These are phyloP conservation scores for Drosophila affinis DNA, from an alignment of 2,888 invertebrate genomes.

Conservation along the genomic window DNA sequence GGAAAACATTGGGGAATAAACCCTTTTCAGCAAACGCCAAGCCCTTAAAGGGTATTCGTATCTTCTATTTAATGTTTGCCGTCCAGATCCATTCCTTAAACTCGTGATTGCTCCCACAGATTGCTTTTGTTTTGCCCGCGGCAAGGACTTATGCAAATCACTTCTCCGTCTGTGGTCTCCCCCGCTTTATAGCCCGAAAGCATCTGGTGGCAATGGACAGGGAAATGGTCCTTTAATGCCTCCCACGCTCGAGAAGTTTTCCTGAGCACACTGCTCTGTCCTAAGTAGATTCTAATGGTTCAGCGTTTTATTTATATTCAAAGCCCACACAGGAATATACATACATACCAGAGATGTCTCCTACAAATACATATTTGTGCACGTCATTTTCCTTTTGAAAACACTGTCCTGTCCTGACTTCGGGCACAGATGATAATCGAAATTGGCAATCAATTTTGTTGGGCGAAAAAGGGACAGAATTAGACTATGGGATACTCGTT, in stretches of 20 bases:
- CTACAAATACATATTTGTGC: no score
- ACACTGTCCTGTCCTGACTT: conserved; percentile 13
- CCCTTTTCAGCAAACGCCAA: no score
- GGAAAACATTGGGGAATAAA: no score
- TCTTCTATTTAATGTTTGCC: no score
- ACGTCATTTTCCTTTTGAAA: no score
- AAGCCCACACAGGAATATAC: conserved; percentile 3
- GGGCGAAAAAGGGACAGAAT: conserved; percentile 8
- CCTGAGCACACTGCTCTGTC: conserved; percentile 32
- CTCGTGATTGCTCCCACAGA: conserved; percentile 12
- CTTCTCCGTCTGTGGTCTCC: conserved; percentile 11
- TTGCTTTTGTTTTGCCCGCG: conserved; percentile 18
- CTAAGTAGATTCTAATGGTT: conserved; percentile 36
- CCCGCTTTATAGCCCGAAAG: conserved; percentile 30
- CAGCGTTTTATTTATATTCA: not conserved
- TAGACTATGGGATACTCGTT: no score
- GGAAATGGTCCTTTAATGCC: conserved; percentile 61
- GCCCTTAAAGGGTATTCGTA: no score
- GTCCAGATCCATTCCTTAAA: conserved; percentile 2
- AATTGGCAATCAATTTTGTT: conserved; percentile 40
- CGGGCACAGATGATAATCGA: conserved; percentile 30
- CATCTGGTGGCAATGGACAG: conserved; percentile 14
- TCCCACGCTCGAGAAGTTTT: conserved; percentile 55
- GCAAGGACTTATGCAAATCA: conserved; percentile 49
- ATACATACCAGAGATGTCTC: not conserved